These are phyloP conservation scores for Zosterops borbonicus DNA, from an alignment of 2,113 vertebrate genomes.

Conservation along the genomic window DNA sequence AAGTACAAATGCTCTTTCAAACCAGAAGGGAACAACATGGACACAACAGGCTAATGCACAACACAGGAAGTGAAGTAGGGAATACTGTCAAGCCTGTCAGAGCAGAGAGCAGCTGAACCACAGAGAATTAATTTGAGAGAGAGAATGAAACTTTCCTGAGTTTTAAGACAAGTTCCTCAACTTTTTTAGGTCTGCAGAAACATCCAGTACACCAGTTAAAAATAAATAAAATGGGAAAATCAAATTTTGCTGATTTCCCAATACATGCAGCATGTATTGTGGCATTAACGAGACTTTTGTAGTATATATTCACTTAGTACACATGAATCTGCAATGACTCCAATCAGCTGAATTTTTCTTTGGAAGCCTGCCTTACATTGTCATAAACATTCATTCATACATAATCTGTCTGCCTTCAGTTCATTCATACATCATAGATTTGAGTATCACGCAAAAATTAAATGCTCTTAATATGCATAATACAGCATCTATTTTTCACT, in stretches of 20 bases:
- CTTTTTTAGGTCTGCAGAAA: not conserved
- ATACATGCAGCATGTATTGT: not conserved
- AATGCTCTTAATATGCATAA: not conserved
- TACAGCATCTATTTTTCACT: not conserved
- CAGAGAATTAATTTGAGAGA: not conserved
- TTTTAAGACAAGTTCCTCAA: not conserved
- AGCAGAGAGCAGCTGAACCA: not conserved
- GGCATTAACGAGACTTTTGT: not conserved
- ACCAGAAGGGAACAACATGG: not conserved
- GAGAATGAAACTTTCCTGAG: not conserved
- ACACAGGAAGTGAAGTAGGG: not conserved
- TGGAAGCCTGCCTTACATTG: not conserved
- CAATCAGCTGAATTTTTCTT: not conserved
- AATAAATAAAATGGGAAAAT: not conserved
- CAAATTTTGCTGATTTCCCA: not conserved
- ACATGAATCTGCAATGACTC: not conserved
- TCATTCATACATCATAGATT: not conserved
- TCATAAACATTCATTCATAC: not conserved
- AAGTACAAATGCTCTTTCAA: not conserved
- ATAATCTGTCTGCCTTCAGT: not conserved
- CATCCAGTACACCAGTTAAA: not conserved
- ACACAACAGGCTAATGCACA: not conserved
- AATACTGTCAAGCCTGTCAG: not conserved
- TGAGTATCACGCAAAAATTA: not conserved
- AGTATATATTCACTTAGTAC: not conserved